Evolutionary conservation across 2,888 invertebrate species (phyloP), one percentile per base, ranked within the genome.

Genomic region (Physocephala rufipes): DNA sequence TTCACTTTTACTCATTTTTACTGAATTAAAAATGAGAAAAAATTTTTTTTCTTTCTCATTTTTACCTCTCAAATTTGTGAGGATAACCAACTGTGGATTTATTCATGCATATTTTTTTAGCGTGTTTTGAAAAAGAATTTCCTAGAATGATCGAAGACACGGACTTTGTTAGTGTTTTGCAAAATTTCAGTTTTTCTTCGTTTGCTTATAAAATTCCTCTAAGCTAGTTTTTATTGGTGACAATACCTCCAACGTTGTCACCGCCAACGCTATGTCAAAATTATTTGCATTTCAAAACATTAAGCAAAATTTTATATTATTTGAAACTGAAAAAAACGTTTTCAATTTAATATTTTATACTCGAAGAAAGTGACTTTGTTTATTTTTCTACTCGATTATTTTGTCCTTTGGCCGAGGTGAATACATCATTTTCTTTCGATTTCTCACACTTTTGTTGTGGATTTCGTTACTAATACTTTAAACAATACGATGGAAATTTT

Each of bases 141-240:
- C 45, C 47, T 58, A 19, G 68, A 36, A n/a, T 28, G 53, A 55
- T 51, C 45, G 58, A 55, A 19, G 68, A 36, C 15, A 58, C n/a
- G n/a, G 28, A 58, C 24, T 9, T 68, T 68, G 62, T 49, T 51
- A 68, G 53, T 61, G 51, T 49, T 49, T 51, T 61, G 68, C 49
- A 49, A 55, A 19, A n/a, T 47, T 13, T 15, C 36, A 28, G 28
- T 51, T 16, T 30, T 36, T 64, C n/a, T 21, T 1, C 43, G 24
- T 49, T 21, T 66, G 13, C 24, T 53, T 36, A 7, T 45, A 15
- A 28, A 21, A 12, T 45, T 67, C 21, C 12, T 67, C 28, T 28
- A 24, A 51, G 12, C 49, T 19, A 36, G 36, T 26, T 36, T 55
- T 1, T 58, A n/a, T 26, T 45, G 67, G 58, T 45, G 55, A 58